These are phyloP conservation scores for Centrocercus urophasianus DNA, from an alignment of 2,113 vertebrate genomes.

Conservation along the genomic window DNA sequence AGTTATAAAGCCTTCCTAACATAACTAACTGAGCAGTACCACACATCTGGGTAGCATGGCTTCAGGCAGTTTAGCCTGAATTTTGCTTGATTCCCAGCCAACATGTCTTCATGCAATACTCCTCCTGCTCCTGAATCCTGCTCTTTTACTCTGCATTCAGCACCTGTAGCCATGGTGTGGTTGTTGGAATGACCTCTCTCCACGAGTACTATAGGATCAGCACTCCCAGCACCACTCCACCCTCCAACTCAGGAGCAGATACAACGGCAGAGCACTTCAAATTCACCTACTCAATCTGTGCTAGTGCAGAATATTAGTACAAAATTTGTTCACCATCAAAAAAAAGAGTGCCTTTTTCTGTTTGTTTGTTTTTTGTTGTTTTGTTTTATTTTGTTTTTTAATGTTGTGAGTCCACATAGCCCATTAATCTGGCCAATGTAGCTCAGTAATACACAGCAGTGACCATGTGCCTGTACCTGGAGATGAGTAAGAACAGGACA, in stretches of 20 bases:
- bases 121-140: background rate
- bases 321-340: background rate
- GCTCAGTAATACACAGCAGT: background rate
- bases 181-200: rapidly evolving
- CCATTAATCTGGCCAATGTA: background rate
- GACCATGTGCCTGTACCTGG: background rate
- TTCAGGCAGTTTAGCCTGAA: background rate
- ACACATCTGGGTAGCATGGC: background rate
- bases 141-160: background rate
- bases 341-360: background rate
- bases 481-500: background rate
- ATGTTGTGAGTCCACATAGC: background rate
- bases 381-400: background rate
- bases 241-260: background rate
- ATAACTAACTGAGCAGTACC: background rate
- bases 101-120: background rate
- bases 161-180: background rate
- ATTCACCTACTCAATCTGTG: background rate
- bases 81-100: background rate
- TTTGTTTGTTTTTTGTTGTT: background rate
- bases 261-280: background rate
- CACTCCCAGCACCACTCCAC: background rate
- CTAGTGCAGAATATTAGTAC: background rate
- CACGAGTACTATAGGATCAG: background rate
- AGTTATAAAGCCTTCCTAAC: background rate